phyloP scores from a whole-genome alignment of 2,113 vertebrate genomes.

The Oryctolagus cuniculus region DNA sequence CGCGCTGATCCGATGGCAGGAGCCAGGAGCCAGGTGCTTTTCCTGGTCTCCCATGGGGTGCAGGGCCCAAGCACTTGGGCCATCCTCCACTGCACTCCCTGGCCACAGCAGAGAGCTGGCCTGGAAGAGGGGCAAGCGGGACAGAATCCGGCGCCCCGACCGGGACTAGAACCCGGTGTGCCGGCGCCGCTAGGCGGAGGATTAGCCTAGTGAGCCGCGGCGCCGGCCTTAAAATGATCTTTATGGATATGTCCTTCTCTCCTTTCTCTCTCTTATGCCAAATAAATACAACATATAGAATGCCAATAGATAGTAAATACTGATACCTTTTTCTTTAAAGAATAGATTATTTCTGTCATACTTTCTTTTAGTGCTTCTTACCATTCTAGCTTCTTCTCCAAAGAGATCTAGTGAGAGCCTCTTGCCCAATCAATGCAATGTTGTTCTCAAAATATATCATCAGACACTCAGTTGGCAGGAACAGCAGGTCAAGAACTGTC shows the following conservation, averaged over 20 bases:
- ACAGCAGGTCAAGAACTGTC: not conserved
- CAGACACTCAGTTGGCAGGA: not conserved
- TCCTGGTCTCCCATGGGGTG: too few relatives aligned
- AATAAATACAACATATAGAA: constrained; percentile 49
- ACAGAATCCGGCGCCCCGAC: too few relatives aligned
- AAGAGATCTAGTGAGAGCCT: not conserved
- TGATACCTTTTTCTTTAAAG: constrained; percentile 42
- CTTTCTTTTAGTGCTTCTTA: constrained; percentile 24
- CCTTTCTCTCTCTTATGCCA: not conserved
- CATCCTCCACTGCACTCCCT: too few relatives aligned
- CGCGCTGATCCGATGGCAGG: too few relatives aligned
- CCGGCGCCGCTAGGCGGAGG: too few relatives aligned
- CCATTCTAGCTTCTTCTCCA: constrained; percentile 31
- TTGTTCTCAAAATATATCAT: constrained; percentile 35
- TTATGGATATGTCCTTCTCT: constrained; percentile 22
- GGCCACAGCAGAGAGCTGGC: too few relatives aligned
- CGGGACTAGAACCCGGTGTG: too few relatives aligned
- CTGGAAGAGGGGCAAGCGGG: too few relatives aligned
- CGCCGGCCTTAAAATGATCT: too few relatives aligned
- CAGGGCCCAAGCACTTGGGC: too few relatives aligned
- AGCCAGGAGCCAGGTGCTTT: too few relatives aligned
- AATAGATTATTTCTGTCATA: constrained; percentile 33
- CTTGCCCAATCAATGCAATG: not conserved
- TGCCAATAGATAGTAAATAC: constrained; percentile 19
- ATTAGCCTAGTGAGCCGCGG: too few relatives aligned